Conservation (phyloP, 1,140 invertebrate genomes). For the Babylonia areolata region DNA sequence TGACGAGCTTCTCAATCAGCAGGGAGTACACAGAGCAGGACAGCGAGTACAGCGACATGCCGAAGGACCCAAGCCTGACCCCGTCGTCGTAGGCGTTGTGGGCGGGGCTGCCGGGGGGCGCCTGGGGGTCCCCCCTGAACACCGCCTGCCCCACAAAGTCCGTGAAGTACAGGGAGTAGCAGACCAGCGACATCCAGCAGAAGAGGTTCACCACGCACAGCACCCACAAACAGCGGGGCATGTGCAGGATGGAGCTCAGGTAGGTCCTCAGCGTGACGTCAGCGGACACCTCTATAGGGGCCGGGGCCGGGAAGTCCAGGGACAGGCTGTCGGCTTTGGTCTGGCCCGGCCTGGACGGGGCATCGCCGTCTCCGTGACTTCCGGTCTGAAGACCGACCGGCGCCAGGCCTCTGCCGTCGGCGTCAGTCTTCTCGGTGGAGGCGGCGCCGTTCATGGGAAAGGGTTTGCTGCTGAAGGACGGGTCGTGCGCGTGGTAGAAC, state of each 20-base stretch:
- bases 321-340: neutral
- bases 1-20: conserved; percentile 90
- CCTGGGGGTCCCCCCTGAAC: conserved; percentile 92
- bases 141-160: conserved; percentile 97
- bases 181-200: conserved; percentile 98
- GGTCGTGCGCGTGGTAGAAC: conserved; percentile 9
- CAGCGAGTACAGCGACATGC: conserved; percentile 96
- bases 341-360: neutral
- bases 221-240: conserved; percentile 90
- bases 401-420: neutral
- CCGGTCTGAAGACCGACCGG: neutral
- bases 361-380: neutral
- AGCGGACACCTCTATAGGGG: conserved; percentile 54
- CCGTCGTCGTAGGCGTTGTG: conserved; percentile 87
- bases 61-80: conserved; percentile 95
- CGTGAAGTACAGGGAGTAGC: conserved; percentile 97
- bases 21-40: conserved; percentile 95
- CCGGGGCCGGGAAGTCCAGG: neutral
- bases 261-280: conserved; percentile 82
- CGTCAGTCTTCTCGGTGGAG: neutral
- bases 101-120: conserved; percentile 70
- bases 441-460: neutral
- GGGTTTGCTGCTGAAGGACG: neutral
- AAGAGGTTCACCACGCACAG: conserved; percentile 96
- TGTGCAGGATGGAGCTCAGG: conserved; percentile 90